These are phyloP conservation scores for Xestia sexstrigata DNA, from an alignment of 2,888 invertebrate genomes.

Conservation along the genomic window DNA sequence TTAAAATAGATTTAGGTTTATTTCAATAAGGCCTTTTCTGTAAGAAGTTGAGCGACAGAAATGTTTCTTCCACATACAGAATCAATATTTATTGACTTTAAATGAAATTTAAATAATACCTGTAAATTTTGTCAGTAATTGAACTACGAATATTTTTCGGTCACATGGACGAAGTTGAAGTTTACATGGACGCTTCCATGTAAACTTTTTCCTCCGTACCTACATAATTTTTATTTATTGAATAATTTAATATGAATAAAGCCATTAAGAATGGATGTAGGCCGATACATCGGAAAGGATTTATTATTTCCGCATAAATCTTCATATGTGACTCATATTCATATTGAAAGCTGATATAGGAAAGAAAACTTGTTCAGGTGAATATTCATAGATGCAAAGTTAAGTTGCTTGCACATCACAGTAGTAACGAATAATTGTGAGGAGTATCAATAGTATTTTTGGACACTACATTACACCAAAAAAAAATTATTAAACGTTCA, in stretches of 20 bases:
- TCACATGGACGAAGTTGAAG: too few relatives aligned
- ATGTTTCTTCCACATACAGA: neutral
- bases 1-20: neutral
- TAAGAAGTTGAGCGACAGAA: neutral
- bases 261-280: neutral
- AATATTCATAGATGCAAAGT: too few relatives aligned
- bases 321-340: neutral
- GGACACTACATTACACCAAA: neutral
- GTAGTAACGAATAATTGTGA: too few relatives aligned
- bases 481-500: neutral
- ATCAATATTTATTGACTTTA: neutral
- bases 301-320: neutral
- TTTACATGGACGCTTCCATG: too few relatives aligned
- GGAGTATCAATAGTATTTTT: neutral
- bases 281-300: neutral
- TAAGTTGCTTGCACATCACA: too few relatives aligned
- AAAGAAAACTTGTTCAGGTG: too few relatives aligned
- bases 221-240: too few relatives aligned
- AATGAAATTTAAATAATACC: too few relatives aligned
- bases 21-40: neutral
- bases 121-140: neutral
- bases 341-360: neutral
- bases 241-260: too few relatives aligned
- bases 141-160: neutral
- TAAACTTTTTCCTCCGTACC: too few relatives aligned